Evolutionary conservation across 2,113 vertebrate species (phyloP).

Genomic region (Motacilla tschutschensis): DNA sequence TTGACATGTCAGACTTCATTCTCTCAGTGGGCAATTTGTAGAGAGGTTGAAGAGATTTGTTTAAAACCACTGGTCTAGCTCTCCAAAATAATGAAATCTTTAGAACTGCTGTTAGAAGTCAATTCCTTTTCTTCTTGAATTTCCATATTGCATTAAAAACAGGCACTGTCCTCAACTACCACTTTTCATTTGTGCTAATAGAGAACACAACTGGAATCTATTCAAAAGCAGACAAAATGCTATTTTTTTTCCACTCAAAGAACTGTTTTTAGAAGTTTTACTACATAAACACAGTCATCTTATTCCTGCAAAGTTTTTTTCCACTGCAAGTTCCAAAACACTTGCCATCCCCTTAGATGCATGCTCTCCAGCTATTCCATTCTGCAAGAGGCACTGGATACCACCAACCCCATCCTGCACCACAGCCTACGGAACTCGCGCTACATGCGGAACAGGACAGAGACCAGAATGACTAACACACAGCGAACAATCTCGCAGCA

Average conservation of each 20-base stretch:
- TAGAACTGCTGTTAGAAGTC: background rate
- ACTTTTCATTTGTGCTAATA: background rate
- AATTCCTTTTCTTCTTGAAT: background rate
- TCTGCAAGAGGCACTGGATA: background rate
- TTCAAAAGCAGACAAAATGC: background rate
- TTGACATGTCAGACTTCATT: background rate
- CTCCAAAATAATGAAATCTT: background rate
- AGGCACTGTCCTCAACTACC: background rate
- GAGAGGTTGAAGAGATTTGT: background rate
- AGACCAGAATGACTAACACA: background rate
- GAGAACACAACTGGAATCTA: background rate
- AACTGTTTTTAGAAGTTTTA: background rate
- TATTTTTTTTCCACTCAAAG: background rate
- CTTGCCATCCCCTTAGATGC: background rate
- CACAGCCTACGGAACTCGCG: background rate
- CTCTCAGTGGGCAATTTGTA: background rate
- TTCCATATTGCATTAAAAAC: background rate
- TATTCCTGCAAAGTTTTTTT: conserved; percentile 9
- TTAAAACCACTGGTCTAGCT: background rate
- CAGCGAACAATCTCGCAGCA: background rate
- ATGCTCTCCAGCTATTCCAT: background rate
- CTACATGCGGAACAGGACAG: background rate
- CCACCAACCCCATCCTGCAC: background rate
- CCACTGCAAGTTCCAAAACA: background rate
- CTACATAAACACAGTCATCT: background rate